Conservation (phyloP, 2,888 invertebrate species). For the Cecidostiba fungosa region DNA sequence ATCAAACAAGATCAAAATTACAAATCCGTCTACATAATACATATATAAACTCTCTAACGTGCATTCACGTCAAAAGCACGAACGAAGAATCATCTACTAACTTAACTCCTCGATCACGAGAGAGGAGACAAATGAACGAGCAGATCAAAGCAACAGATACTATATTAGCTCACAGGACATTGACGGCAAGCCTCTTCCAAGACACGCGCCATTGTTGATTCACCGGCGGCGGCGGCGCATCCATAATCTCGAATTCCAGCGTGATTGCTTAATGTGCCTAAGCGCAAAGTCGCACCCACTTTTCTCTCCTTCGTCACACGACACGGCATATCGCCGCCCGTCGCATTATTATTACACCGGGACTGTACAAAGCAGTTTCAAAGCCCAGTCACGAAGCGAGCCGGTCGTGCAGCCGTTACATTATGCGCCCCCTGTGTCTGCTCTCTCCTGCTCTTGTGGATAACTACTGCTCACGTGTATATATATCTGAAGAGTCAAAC, state of each 20-base stretch:
- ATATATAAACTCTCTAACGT: background rate
- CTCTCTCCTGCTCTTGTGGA: background rate
- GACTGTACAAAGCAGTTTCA: background rate
- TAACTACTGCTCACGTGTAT: background rate
- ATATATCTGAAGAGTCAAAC: background rate
- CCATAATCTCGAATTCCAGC: slow-evolving; percentile 31
- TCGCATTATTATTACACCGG: background rate
- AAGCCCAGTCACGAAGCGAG: slow-evolving; percentile 15
- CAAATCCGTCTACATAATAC: background rate
- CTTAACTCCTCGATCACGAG: background rate
- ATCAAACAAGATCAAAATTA: background rate
- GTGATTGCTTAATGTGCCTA: slow-evolving; percentile 9
- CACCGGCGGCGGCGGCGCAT: slow-evolving; percentile 8
- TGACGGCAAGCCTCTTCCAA: background rate
- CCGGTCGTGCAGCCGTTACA: background rate
- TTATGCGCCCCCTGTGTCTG: background rate
- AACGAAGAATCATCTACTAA: background rate
- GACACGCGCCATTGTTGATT: slow-evolving; percentile 9
- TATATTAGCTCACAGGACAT: background rate
- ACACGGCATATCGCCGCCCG: background rate
- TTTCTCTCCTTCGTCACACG: background rate
- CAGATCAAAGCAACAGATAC: background rate
- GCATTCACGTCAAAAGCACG: background rate
- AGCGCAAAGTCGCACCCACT: slow-evolving; percentile 26
- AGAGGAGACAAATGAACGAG: background rate